These are phyloP conservation scores for Drosophila meridiana DNA, from an alignment of 2,888 invertebrate species.

Conservation along the genomic window DNA sequence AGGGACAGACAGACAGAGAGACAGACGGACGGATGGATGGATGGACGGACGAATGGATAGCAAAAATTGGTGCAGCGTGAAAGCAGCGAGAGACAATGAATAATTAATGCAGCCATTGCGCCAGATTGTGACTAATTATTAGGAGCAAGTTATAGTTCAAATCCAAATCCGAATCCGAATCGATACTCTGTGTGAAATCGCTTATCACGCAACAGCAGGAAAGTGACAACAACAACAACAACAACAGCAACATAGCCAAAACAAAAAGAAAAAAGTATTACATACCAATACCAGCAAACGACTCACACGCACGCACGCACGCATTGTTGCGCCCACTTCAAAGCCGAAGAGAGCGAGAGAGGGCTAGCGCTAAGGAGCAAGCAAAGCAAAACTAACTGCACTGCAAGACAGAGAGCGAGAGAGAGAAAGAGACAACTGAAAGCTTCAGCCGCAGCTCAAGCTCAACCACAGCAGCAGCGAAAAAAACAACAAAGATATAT, in stretches of 20 bases:
- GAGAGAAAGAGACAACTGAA: conserved; percentile 11
- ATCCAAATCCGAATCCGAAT: conserved; percentile 49
- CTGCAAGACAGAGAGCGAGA: conserved; percentile 7
- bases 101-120: conserved; percentile 36
- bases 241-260: conserved; percentile 9
- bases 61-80: conserved; percentile 48
- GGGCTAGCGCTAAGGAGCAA: conserved; percentile 5
- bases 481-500: conserved; percentile 20
- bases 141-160: conserved; percentile 23
- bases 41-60: conserved; percentile 7
- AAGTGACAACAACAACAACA: neutral
- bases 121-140: conserved; percentile 20
- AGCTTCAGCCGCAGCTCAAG: conserved; percentile 31
- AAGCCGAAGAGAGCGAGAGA: conserved; percentile 16
- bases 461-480: conserved; percentile 16
- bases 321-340: conserved; percentile 37
- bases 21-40: conserved; percentile 19
- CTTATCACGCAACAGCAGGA: conserved; percentile 50
- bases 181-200: conserved; percentile 37
- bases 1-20: conserved; percentile 29
- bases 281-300: conserved; percentile 27
- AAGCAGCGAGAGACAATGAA: conserved; percentile 46
- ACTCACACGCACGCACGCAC: conserved; percentile 27
- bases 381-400: conserved; percentile 23
- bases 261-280: conserved; percentile 48